A percentile compares a stretch with the other conserved stretches of the same genome.
These are phyloP conservation scores for Drosophila cyrtoloma DNA, from an alignment of 2,888 invertebrate species.

Conservation along the genomic window DNA sequence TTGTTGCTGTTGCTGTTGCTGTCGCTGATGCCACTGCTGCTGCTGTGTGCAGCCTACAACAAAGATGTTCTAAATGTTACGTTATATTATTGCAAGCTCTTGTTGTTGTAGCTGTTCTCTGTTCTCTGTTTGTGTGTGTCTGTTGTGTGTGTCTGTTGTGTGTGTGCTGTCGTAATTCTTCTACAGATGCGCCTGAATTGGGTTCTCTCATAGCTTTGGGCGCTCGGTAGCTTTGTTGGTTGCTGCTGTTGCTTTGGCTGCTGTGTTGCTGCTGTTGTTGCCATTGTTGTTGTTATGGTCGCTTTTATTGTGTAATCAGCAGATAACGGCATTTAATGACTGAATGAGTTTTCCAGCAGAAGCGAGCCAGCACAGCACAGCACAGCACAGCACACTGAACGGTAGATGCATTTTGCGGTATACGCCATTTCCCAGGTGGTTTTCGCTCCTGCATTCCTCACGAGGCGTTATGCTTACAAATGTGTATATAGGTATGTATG, in stretches of 20 bases:
- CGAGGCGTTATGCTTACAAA: slow-evolving; percentile 64
- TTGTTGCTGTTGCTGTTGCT: neutral
- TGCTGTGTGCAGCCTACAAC: slow-evolving; percentile 42
- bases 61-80: slow-evolving; percentile 78
- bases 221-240: slow-evolving; percentile 63
- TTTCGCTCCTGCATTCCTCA: slow-evolving; percentile 57
- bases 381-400: slow-evolving; percentile 9
- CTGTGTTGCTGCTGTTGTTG: slow-evolving; percentile 11
- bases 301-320: slow-evolving; percentile 84
- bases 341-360: slow-evolving; percentile 75
- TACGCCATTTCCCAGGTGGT: slow-evolving; percentile 47
- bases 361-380: slow-evolving; percentile 15
- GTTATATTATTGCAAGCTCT: slow-evolving; percentile 57
- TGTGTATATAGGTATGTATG: neutral
- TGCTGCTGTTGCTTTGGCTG: slow-evolving; percentile 14
- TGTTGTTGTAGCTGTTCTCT: slow-evolving; percentile 31
- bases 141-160: neutral
- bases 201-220: slow-evolving; percentile 69
- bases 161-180: slow-evolving; percentile 53
- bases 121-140: slow-evolving; percentile 3
- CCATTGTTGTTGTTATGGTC: slow-evolving; percentile 56
- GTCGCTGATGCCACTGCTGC: slow-evolving; percentile 21
- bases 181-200: slow-evolving; percentile 74
- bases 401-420: slow-evolving; percentile 57
- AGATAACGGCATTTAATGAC: slow-evolving; percentile 85